Percentiles rank a stretch among this genome's conserved stretches.
phyloP scores from a whole-genome alignment of 2,888 invertebrate genomes.

The Troides aeacus region DNA sequence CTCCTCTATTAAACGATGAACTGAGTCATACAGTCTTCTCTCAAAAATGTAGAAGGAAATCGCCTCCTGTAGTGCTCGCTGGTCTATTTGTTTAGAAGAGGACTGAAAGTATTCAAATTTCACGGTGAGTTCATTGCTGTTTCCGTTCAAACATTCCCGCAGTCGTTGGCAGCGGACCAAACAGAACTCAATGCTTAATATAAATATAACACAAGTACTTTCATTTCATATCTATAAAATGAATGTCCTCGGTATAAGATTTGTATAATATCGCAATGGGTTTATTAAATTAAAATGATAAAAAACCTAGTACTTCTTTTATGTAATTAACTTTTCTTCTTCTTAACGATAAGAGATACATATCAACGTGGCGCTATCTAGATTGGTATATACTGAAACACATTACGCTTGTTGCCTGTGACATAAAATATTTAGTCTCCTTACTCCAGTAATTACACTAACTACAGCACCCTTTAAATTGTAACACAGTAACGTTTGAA shows the following conservation, averaged over 20 bases:
- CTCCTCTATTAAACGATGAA: background rate
- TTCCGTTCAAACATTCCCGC: conserved; percentile 24
- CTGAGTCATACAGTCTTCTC: background rate
- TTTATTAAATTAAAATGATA: no score
- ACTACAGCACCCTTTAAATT: no score
- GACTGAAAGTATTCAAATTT: conserved; percentile 20
- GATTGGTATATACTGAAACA: no score
- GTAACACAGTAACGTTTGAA: no score
- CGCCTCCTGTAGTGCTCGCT: conserved; percentile 9
- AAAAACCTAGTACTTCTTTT: no score
- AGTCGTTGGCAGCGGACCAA: conserved; percentile 25
- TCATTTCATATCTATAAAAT: conserved; percentile 15
- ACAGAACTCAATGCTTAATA: conserved; percentile 25
- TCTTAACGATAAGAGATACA: no score
- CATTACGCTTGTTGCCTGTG: no score
- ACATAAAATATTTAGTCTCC: no score
- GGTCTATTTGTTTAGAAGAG: conserved; percentile 12
- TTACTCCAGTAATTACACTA: no score
- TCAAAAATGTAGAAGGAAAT: background rate
- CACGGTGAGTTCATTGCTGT: conserved; percentile 23
- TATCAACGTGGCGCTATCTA: no score
- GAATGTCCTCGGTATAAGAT: background rate
- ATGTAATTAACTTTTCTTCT: no score
- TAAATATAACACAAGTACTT: conserved; percentile 14
- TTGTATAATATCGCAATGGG: background rate